phyloP scores from a whole-genome alignment of 2,888 invertebrate species.

The Lomographa bimaculata region DNA sequence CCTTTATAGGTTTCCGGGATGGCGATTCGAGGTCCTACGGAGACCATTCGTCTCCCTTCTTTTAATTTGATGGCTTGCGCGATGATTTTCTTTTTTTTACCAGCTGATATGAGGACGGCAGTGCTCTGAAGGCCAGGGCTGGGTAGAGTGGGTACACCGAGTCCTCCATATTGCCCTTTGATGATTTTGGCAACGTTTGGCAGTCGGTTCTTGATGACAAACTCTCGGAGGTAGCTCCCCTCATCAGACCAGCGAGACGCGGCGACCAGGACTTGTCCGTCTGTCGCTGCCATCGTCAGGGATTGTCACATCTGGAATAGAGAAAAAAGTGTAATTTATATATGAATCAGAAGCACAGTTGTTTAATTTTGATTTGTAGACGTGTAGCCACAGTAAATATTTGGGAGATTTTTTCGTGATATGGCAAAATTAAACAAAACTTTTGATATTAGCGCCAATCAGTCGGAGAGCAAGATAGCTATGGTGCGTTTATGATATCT shows the following conservation, averaged over 20 bases:
- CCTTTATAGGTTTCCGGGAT: slow-evolving; percentile 96
- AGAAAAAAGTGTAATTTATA: slow-evolving; percentile 25
- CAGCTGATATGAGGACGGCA: slow-evolving; percentile 92
- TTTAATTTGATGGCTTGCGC: slow-evolving; percentile 96
- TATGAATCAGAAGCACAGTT: too few relatives aligned
- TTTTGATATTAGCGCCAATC: too few relatives aligned
- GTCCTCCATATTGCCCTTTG: slow-evolving; percentile 96
- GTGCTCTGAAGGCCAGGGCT: slow-evolving; percentile 94
- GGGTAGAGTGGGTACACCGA: slow-evolving; percentile 94
- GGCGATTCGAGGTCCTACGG: slow-evolving; percentile 91
- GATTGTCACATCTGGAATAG: slow-evolving; percentile 81
- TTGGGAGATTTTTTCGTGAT: too few relatives aligned
- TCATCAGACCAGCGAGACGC: slow-evolving; percentile 91
- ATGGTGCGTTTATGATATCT: too few relatives aligned
- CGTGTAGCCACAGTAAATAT: too few relatives aligned
- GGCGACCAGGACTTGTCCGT: slow-evolving; percentile 94
- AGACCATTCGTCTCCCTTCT: slow-evolving; percentile 92
- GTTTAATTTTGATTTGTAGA: too few relatives aligned
- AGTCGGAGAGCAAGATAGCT: too few relatives aligned
- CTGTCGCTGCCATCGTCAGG: slow-evolving; percentile 92
- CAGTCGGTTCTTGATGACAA: slow-evolving; percentile 88
- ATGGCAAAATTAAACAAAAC: too few relatives aligned
- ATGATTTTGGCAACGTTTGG: slow-evolving; percentile 96
- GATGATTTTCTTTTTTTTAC: slow-evolving; percentile 92
- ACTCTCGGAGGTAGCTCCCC: slow-evolving; percentile 88